phyloP scores from a whole-genome alignment of 2,113 vertebrate genomes.

The Bambusicola thoracicus region DNA sequence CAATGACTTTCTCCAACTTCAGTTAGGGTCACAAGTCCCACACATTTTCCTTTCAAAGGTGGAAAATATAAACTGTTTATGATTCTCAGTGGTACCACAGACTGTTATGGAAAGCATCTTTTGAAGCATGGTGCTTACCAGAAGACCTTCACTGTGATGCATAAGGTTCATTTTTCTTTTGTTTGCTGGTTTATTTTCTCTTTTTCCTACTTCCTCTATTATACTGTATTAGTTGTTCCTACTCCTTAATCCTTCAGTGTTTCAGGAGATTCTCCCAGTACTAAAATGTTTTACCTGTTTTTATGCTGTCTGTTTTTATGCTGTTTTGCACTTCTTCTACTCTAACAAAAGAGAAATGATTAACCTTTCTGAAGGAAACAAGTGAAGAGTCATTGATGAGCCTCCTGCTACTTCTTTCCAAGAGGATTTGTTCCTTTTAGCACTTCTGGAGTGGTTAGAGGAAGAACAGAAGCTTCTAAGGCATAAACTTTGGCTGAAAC shows the following conservation, averaged over 20 bases:
- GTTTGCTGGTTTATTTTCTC: neutral
- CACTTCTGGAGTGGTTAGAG: neutral
- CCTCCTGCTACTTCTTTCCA: neutral
- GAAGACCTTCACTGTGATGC: neutral
- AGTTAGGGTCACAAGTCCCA: neutral
- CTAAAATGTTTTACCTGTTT: neutral
- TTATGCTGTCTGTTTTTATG: neutral
- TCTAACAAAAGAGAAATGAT: neutral
- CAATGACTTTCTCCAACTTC: neutral
- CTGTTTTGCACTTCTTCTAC: neutral
- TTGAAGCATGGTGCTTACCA: neutral
- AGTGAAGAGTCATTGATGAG: neutral
- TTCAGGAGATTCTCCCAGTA: neutral
- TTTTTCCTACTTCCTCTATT: neutral
- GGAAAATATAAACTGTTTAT: neutral
- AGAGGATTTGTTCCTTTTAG: neutral
- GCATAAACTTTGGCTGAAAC: neutral
- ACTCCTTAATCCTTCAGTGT: neutral
- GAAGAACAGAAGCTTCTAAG: neutral
- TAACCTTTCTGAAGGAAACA: neutral
- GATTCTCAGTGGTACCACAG: neutral
- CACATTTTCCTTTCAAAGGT: neutral
- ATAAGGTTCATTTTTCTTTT: neutral
- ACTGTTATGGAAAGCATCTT: neutral
- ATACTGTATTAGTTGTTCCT: neutral